phyloP scores from a whole-genome alignment of 1,140 invertebrate genomes.

The Colletes latitarsis region DNA sequence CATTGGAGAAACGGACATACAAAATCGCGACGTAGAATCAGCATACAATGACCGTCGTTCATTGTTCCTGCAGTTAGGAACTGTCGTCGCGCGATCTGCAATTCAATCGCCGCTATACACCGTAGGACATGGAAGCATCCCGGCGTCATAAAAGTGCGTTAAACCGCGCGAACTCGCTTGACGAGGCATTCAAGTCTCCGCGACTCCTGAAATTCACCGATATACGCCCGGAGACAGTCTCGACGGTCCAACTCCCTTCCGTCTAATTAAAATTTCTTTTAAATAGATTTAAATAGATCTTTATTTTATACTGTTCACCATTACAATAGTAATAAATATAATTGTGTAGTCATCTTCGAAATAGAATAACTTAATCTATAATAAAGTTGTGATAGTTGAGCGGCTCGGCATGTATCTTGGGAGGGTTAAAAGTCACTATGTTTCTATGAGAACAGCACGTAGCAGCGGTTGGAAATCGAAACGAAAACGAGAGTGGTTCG shows the following conservation, averaged over 20 bases:
- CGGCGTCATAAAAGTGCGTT: constrained; percentile 47
- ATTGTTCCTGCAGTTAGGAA: constrained; percentile 67
- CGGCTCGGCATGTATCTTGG: too few species aligned
- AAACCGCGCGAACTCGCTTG: constrained; percentile 34
- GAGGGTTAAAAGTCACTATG: too few species aligned
- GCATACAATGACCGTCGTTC: constrained; percentile 66
- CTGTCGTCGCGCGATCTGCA: constrained; percentile 61
- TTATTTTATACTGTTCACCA: too few species aligned
- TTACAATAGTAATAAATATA: too few species aligned
- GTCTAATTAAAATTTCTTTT: too few species aligned
- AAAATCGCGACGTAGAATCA: constrained; percentile 60
- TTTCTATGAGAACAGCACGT: background rate
- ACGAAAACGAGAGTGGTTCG: constrained; percentile 65
- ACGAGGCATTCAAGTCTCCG: background rate
- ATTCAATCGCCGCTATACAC: constrained; percentile 59
- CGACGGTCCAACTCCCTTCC: too few species aligned
- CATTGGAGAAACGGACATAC: constrained; percentile 55
- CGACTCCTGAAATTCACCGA: background rate
- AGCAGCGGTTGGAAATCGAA: constrained; percentile 38
- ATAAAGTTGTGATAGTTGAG: too few species aligned
- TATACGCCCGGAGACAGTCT: background rate
- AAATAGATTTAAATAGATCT: too few species aligned
- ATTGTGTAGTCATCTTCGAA: too few species aligned
- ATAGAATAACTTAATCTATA: too few species aligned
- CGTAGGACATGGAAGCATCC: constrained; percentile 49